These are phyloP conservation scores for Thunnus maccoyii DNA, from an alignment of 2,113 vertebrate species.

Conservation along the genomic window DNA sequence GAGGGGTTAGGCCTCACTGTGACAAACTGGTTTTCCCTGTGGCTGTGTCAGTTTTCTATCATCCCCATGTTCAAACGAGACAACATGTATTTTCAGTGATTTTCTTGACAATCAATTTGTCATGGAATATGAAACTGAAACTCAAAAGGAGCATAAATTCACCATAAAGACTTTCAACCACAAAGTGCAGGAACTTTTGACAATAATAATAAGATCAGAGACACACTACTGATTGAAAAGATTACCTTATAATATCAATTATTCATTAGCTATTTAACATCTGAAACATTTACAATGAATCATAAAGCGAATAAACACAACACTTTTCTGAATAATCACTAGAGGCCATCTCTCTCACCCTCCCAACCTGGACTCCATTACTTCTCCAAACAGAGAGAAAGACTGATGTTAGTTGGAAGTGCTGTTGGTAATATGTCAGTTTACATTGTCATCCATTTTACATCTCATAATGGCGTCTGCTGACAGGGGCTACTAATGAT, in stretches of 20 bases:
- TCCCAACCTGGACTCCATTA: slow-evolving; percentile 73
- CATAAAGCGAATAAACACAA: slow-evolving; percentile 17
- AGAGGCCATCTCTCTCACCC: slow-evolving; percentile 57
- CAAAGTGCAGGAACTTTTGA: slow-evolving; percentile 1
- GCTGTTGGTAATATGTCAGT: slow-evolving; percentile 72
- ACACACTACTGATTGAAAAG: background rate
- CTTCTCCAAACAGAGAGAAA: slow-evolving; percentile 76
- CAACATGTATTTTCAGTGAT: background rate
- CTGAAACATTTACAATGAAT: slow-evolving; percentile 32
- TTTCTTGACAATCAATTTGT: slow-evolving; percentile 20
- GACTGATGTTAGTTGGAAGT: slow-evolving; percentile 73
- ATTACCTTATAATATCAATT: background rate
- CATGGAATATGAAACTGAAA: slow-evolving; percentile 12
- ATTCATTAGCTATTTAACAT: slow-evolving; percentile 6
- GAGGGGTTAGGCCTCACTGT: slow-evolving; percentile 6
- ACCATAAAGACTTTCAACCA: background rate
- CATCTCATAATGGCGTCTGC: slow-evolving; percentile 63
- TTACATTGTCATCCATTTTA: slow-evolving; percentile 76
- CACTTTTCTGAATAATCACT: slow-evolving; percentile 17
- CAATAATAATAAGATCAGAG: background rate
- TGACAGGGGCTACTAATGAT: slow-evolving; percentile 74
- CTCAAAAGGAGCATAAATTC: background rate
- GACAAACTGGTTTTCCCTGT: slow-evolving; percentile 30
- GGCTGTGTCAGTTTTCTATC: slow-evolving; percentile 21
- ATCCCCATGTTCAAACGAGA: slow-evolving; percentile 8